Conservation (phyloP, 2,888 invertebrate genomes). For the Rapana venosa region DNA sequence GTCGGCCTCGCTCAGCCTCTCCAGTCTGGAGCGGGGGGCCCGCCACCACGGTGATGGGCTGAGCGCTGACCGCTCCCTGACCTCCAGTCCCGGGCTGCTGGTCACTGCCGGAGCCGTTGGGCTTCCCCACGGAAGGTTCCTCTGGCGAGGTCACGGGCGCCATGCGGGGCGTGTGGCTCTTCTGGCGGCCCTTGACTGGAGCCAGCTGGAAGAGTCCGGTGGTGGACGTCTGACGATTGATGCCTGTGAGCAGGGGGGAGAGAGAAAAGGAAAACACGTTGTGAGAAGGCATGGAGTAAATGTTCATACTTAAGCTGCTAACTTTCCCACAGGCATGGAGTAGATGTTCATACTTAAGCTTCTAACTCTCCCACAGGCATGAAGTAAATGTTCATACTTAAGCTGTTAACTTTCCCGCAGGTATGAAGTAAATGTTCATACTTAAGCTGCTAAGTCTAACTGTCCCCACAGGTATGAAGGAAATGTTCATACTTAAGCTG, state of each 20-base stretch:
- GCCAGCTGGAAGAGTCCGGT: constrained; percentile 40
- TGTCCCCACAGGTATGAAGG: too few relatives aligned
- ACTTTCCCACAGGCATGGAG: too few relatives aligned
- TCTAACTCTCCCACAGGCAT: too few relatives aligned
- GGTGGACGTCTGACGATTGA: constrained; percentile 47
- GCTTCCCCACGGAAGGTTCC: background rate
- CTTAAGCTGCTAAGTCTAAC: too few relatives aligned
- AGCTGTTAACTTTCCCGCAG: too few relatives aligned
- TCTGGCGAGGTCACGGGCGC: background rate
- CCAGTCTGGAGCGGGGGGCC: constrained; percentile 24
- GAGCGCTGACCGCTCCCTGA: background rate
- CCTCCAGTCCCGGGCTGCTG: background rate
- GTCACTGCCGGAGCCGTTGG: background rate
- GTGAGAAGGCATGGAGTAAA: background rate
- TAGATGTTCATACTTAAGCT: too few relatives aligned
- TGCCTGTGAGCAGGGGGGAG: constrained; percentile 11
- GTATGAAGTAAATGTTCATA: too few relatives aligned
- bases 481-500: too few relatives aligned
- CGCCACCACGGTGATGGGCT: constrained; percentile 18
- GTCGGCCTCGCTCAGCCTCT: constrained; percentile 39
- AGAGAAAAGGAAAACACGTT: background rate
- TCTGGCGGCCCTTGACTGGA: constrained; percentile 36
- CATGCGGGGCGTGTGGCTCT: background rate
- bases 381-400: too few relatives aligned
- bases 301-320: too few relatives aligned